Conservation (phyloP, 2,888 invertebrate genomes). For the Eupithecia insigniata region DNA sequence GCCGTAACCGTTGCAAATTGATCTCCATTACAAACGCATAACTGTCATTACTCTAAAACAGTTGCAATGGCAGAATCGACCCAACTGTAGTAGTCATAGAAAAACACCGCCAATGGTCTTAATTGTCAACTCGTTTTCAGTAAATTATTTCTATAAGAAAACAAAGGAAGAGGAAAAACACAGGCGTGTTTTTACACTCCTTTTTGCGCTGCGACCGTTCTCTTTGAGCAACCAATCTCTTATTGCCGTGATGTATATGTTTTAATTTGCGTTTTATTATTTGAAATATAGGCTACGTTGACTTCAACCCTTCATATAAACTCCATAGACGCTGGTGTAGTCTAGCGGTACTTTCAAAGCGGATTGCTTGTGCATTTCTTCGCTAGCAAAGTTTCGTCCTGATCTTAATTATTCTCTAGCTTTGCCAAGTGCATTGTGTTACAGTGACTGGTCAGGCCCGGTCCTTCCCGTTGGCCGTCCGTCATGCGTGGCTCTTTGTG, state of each 20-base stretch:
- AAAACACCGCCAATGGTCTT: conserved; percentile 34
- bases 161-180: conserved; percentile 46
- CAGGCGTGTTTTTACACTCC: conserved; percentile 44
- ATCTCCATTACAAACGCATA: conserved; percentile 29
- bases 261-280: conserved; percentile 24
- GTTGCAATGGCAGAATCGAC: conserved; percentile 24
- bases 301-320: background rate
- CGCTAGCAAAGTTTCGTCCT: conserved; percentile 13
- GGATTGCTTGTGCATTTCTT: conserved; percentile 11
- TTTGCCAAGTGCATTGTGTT: conserved; percentile 35
- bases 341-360: conserved; percentile 24
- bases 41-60: conserved; percentile 27
- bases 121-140: conserved; percentile 46
- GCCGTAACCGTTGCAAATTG: conserved; percentile 25
- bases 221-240: conserved; percentile 48
- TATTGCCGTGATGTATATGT: conserved; percentile 33
- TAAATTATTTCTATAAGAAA: conserved; percentile 53
- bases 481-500: conserved; percentile 46
- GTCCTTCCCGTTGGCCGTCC: conserved; percentile 36
- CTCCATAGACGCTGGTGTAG: background rate
- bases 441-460: conserved; percentile 33
- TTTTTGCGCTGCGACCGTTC: conserved; percentile 49
- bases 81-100: conserved; percentile 18
- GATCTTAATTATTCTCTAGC: conserved; percentile 25
- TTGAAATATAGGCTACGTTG: background rate